Conservation (phyloP, 2,888 invertebrate genomes). For the Habrosyne pyritoides region DNA sequence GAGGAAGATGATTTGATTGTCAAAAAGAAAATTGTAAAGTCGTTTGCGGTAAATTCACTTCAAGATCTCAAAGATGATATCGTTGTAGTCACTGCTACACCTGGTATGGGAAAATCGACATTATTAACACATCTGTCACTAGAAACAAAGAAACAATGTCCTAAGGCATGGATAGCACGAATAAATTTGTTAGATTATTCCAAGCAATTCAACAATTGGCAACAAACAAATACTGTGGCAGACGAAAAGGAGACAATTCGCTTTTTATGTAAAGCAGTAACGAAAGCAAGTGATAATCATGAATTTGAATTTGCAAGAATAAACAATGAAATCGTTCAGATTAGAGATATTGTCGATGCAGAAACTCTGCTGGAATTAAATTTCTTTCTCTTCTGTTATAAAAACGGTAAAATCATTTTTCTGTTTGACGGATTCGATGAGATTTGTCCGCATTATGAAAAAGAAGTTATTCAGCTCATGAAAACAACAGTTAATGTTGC, state of each 20-base stretch:
- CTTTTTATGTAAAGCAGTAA: slow-evolving; percentile 9
- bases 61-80: slow-evolving; percentile 2
- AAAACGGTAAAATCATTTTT: slow-evolving; percentile 9
- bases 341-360: not conserved
- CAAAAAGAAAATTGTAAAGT: not conserved
- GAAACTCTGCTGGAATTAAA: not conserved
- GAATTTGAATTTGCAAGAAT: not conserved
- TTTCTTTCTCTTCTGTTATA: slow-evolving; percentile 7
- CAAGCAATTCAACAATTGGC: slow-evolving; percentile 12
- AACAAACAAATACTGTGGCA: slow-evolving; percentile 3
- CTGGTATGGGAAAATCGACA: slow-evolving; percentile 18
- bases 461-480: slow-evolving; percentile 6
- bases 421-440: slow-evolving; percentile 17
- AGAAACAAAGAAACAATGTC: slow-evolving; percentile 10
- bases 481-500: not conserved
- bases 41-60: not conserved
- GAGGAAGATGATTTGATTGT: not conserved
- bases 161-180: slow-evolving; percentile 15
- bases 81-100: slow-evolving; percentile 11
- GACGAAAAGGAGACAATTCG: slow-evolving; percentile 10
- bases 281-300: not conserved
- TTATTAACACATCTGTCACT: slow-evolving; percentile 16
- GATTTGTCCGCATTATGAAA: slow-evolving; percentile 15
- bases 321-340: not conserved
- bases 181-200: slow-evolving; percentile 14